A percentile compares a stretch with the other conserved stretches of the same genome.
These are phyloP conservation scores for Cololabis saira DNA, from an alignment of 2,113 vertebrate genomes.

Conservation along the genomic window DNA sequence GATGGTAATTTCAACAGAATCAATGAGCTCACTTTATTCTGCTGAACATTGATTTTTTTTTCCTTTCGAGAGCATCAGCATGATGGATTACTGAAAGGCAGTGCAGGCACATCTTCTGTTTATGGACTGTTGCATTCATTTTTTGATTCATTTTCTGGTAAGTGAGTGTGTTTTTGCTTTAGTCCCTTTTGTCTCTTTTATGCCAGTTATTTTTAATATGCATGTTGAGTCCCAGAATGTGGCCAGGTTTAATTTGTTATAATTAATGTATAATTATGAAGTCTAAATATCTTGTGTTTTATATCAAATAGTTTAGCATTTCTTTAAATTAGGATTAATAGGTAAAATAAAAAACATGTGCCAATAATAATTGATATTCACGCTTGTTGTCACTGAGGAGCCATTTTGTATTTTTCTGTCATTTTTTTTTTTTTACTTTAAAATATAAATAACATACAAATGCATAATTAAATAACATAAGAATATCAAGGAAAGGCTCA, in stretches of 20 bases:
- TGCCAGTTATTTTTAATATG: background rate
- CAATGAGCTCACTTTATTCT: conserved; percentile 22
- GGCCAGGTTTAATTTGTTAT: too few species aligned
- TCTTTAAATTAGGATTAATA: too few species aligned
- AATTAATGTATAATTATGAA: too few species aligned
- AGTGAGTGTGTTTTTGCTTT: conserved; percentile 33
- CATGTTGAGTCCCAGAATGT: too few species aligned
- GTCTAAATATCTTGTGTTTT: too few species aligned
- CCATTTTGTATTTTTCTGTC: background rate
- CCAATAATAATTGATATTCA: background rate
- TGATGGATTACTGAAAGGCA: conserved; percentile 38
- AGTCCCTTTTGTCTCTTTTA: conserved; percentile 15
- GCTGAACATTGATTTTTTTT: conserved; percentile 33
- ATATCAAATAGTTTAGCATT: too few species aligned
- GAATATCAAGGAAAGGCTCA: too few species aligned
- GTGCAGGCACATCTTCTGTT: conserved; percentile 21
- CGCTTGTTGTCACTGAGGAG: background rate
- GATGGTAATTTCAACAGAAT: conserved; percentile 39
- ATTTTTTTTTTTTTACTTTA: too few species aligned
- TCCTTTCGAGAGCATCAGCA: conserved; percentile 25
- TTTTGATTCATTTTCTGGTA: conserved; percentile 37
- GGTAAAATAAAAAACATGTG: too few species aligned
- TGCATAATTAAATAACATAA: too few species aligned
- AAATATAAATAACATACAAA: too few species aligned
- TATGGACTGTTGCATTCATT: conserved; percentile 27